Evolutionary conservation across 2,888 invertebrate genomes (phyloP).

Genomic region (Sinhomidia bicolor): DNA sequence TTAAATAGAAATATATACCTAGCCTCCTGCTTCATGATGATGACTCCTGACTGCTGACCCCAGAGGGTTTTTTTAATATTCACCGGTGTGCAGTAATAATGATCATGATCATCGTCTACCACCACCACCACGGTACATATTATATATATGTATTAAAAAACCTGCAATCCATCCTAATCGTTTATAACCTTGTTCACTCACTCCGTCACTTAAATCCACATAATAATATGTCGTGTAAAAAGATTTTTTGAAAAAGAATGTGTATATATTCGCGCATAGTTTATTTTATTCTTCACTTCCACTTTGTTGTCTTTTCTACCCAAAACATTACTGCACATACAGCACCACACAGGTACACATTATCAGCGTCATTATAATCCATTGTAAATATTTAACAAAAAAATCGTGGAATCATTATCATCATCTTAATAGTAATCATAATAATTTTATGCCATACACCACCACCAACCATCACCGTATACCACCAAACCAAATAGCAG

Average conservation of each 20-base stretch:
- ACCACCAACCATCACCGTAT: too few species aligned
- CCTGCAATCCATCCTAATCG: constrained; percentile 49
- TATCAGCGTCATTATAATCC: background rate
- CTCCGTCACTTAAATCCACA: constrained; percentile 52
- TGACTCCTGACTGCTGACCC: constrained; percentile 33
- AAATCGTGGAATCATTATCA: constrained; percentile 72
- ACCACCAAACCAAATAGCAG: background rate
- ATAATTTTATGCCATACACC: constrained; percentile 57
- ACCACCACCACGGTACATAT: constrained; percentile 2
- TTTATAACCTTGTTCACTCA: constrained; percentile 55
- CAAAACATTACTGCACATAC: background rate
- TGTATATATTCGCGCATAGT: constrained; percentile 21
- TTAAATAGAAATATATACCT: background rate
- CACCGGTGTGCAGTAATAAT: constrained; percentile 47
- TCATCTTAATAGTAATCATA: constrained; percentile 63
- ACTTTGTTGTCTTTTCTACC: too few species aligned
- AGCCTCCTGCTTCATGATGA: background rate
- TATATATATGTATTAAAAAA: background rate
- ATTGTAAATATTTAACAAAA: constrained; percentile 68
- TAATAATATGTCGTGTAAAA: constrained; percentile 14
- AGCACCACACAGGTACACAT: background rate
- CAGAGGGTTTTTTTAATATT: constrained; percentile 56
- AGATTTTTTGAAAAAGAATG: background rate
- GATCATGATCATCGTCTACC: background rate
- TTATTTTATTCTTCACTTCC: constrained; percentile 42